Conservation (phyloP, 2,797 vertebrate genomes). For the Loriculus beryllinus region DNA sequence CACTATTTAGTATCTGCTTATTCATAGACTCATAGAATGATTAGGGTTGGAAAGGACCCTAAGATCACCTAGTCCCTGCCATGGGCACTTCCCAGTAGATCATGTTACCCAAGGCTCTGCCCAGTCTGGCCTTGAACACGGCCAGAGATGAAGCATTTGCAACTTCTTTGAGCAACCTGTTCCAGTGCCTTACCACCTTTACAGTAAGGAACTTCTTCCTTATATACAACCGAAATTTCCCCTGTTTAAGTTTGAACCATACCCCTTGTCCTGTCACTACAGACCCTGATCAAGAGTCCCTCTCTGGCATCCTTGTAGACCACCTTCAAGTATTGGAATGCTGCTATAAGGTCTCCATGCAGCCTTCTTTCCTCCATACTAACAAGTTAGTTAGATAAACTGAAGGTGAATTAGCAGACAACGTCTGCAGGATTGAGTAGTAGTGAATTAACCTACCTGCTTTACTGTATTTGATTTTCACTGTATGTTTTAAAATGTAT, state of each 20-base stretch:
- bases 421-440: neutral
- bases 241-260: neutral
- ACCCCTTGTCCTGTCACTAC: neutral
- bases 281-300: neutral
- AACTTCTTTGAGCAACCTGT: neutral
- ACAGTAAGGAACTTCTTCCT: neutral
- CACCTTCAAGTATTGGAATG: neutral
- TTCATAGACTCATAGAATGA: neutral
- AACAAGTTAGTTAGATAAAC: neutral
- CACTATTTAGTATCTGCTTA: rapidly evolving
- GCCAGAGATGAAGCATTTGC: neutral
- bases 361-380: neutral
- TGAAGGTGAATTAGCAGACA: neutral
- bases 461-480: neutral
- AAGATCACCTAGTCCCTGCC: neutral
- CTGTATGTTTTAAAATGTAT: neutral
- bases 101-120: neutral
- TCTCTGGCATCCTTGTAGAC: neutral
- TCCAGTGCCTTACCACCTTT: neutral
- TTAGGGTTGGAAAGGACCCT: neutral
- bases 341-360: neutral
- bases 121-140: neutral
- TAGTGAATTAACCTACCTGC: neutral
- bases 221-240: neutral
- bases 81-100: neutral